Percentiles rank a stretch among this genome's conserved stretches.
Conservation (phyloP, 2,113 vertebrate species). For the western clawed frog (Xenopus tropicalis) region DNA sequence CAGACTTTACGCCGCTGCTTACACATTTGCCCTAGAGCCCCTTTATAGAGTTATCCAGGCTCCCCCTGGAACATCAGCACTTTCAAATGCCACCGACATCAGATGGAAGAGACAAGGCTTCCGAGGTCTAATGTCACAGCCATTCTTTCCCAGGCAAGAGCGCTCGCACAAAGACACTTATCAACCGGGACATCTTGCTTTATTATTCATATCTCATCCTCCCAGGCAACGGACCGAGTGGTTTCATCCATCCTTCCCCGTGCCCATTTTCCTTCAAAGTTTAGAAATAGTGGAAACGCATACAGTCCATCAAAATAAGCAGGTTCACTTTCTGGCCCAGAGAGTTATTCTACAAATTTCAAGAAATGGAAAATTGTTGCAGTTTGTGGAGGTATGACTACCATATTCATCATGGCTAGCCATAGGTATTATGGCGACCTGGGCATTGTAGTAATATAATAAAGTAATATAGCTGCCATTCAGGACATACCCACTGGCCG, state of each 20-base stretch:
- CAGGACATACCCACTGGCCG: too few relatives aligned
- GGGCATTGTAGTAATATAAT: too few relatives aligned
- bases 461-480: too few relatives aligned
- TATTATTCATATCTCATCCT: conserved; percentile 11
- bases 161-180: conserved; percentile 19
- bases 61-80: conserved; percentile 15
- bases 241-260: background rate
- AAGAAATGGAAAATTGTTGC: too few relatives aligned
- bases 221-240: background rate
- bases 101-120: conserved; percentile 9
- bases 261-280: background rate
- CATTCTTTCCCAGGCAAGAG: conserved; percentile 10
- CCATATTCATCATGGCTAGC: too few relatives aligned
- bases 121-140: background rate
- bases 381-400: too few relatives aligned
- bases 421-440: too few relatives aligned
- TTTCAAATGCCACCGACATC: conserved; percentile 17
- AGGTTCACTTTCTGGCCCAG: too few relatives aligned
- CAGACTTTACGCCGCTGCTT: background rate
- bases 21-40: conserved; percentile 11
- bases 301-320: too few relatives aligned
- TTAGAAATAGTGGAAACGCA: too few relatives aligned
- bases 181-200: conserved; percentile 21
- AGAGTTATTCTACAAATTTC: too few relatives aligned
- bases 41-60: too few relatives aligned